Percentiles rank a stretch among this genome's conserved stretches.
phyloP scores from a whole-genome alignment of 2,888 invertebrate genomes.

The Epirrhoe alternata region DNA sequence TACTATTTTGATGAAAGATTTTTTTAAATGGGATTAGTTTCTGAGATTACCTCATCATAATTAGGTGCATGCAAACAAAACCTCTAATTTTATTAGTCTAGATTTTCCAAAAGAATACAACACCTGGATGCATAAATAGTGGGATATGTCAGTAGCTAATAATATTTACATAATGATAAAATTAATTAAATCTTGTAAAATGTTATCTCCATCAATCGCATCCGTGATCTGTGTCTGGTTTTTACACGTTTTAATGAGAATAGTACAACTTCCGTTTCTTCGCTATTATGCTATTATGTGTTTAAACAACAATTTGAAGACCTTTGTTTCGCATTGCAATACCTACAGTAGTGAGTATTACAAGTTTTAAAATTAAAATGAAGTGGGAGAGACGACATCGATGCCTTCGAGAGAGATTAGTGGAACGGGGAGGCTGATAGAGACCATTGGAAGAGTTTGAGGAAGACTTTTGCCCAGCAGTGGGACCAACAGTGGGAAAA shows the following conservation, averaged over 20 bases:
- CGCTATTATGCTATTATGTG: slow-evolving; percentile 8
- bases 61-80: no score
- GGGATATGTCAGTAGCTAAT: neutral
- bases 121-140: neutral
- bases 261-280: slow-evolving; percentile 17
- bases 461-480: no score
- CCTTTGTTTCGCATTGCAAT: slow-evolving; percentile 2
- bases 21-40: no score
- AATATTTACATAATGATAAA: slow-evolving; percentile 1
- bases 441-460: no score
- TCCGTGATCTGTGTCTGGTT: slow-evolving; percentile 32
- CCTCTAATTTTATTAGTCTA: no score
- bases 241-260: slow-evolving; percentile 35
- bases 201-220: slow-evolving; percentile 18
- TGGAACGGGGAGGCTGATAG: no score
- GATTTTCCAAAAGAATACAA: neutral
- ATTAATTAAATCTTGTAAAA: slow-evolving; percentile 13
- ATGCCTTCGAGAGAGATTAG: no score
- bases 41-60: no score
- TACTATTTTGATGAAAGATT: neutral
- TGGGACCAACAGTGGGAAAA: no score
- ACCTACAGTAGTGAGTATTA: neutral
- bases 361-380: no score
- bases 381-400: no score
- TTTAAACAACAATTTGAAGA: slow-evolving; percentile 19